phyloP scores from a whole-genome alignment of 2,888 invertebrate species.

The Pyrrhia umbra region DNA sequence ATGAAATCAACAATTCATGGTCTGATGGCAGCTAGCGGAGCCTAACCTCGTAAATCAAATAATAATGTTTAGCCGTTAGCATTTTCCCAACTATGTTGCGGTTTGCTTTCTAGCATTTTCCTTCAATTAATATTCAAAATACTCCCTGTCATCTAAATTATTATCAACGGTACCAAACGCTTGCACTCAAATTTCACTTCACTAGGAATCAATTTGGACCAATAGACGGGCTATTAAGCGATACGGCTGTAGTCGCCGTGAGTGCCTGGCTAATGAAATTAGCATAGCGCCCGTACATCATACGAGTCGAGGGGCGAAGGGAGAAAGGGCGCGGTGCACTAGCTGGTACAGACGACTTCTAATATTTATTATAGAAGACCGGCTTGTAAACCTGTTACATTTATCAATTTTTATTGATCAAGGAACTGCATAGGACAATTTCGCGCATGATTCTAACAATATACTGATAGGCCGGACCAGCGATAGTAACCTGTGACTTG shows the following conservation, averaged over 20 bases:
- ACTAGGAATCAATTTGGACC: slow-evolving; percentile 59
- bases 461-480: no score
- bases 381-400: not conserved
- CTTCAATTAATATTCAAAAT: not conserved
- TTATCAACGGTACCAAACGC: slow-evolving; percentile 21
- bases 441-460: not conserved
- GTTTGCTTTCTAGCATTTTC: no score
- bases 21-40: no score
- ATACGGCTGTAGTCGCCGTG: slow-evolving; percentile 44
- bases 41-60: no score
- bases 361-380: slow-evolving; percentile 9
- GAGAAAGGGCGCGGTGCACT: slow-evolving; percentile 36
- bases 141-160: not conserved
- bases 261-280: slow-evolving; percentile 70
- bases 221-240: slow-evolving; percentile 49
- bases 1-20: no score
- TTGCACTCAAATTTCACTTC: slow-evolving; percentile 55
- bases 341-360: slow-evolving; percentile 22
- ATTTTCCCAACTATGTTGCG: no score
- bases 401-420: not conserved
- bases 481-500: no score
- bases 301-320: slow-evolving; percentile 32
- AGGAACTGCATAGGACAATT: not conserved
- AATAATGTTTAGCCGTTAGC: no score
- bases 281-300: slow-evolving; percentile 62